Conservation (phyloP, 2,797 vertebrate species). For the Smutsia temminckii region DNA sequence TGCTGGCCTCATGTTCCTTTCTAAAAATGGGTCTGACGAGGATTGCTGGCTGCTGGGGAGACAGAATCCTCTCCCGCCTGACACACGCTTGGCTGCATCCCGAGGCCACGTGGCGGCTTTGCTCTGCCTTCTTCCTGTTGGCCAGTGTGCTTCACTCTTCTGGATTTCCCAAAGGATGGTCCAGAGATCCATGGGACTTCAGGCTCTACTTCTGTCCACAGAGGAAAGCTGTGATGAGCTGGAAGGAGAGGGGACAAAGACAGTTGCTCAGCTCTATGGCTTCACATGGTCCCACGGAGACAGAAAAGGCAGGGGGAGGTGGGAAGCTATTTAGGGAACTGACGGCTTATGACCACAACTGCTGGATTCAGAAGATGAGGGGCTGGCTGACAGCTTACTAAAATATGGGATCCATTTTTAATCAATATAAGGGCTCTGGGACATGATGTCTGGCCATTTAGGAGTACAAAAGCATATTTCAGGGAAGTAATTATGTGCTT, state of each 20-base stretch:
- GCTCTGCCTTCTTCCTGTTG: neutral
- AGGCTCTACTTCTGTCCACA: neutral
- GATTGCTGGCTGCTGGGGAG: neutral
- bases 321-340: conserved; percentile 13
- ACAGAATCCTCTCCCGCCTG: neutral
- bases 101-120: neutral
- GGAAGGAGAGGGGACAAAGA: neutral
- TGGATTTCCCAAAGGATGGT: neutral
- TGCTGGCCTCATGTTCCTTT: neutral
- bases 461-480: neutral
- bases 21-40: fast-evolving
- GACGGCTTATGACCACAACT: neutral
- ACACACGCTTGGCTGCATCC: neutral
- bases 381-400: neutral
- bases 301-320: fast-evolving
- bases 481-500: neutral
- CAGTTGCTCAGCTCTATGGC: neutral
- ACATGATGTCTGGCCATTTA: neutral
- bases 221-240: neutral
- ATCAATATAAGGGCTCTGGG: neutral
- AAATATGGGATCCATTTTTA: neutral
- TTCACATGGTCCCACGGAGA: fast-evolving
- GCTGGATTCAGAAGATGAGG: conserved; percentile 17
- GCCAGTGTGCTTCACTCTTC: fast-evolving
- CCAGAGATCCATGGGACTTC: neutral